Percentiles rank a stretch among this genome's conserved stretches.
Evolutionary conservation across 1,140 invertebrate genomes (phyloP).

Genomic region (Hyles euphorbiae): DNA sequence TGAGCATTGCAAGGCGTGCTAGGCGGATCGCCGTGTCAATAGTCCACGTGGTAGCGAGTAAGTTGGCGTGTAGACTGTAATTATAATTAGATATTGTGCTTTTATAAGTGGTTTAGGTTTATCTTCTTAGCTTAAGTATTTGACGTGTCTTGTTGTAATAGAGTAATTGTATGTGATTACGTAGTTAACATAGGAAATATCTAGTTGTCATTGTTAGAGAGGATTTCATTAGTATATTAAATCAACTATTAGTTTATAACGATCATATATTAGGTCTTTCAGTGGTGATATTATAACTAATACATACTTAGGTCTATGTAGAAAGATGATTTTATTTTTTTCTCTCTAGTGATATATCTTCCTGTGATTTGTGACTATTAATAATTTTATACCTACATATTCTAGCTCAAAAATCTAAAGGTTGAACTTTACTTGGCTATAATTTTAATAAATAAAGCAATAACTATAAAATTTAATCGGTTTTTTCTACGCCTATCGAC

Average conservation of each 20-base stretch:
- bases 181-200: constrained; percentile 6
- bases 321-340: constrained; percentile 46
- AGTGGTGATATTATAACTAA: constrained; percentile 44
- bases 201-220: constrained; percentile 2
- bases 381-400: constrained; percentile 62
- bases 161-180: constrained; percentile 5
- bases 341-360: constrained; percentile 51
- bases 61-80: neutral
- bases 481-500: too few species aligned
- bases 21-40: too few species aligned
- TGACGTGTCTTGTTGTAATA: constrained; percentile 27
- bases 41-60: too few species aligned
- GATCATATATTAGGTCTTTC: constrained; percentile 29
- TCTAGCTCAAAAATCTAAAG: constrained; percentile 59
- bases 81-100: constrained; percentile 22
- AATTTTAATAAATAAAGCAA: constrained; percentile 69
- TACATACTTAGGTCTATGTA: constrained; percentile 43
- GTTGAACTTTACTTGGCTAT: constrained; percentile 60
- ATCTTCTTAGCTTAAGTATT: constrained; percentile 32
- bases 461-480: constrained; percentile 27
- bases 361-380: constrained; percentile 70
- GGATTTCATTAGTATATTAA: constrained; percentile 3
- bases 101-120: constrained; percentile 28
- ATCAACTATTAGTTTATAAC: constrained; percentile 5
- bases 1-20: too few species aligned